Conservation (phyloP, 2,113 vertebrate species). For the Desmodus rotundus region DNA sequence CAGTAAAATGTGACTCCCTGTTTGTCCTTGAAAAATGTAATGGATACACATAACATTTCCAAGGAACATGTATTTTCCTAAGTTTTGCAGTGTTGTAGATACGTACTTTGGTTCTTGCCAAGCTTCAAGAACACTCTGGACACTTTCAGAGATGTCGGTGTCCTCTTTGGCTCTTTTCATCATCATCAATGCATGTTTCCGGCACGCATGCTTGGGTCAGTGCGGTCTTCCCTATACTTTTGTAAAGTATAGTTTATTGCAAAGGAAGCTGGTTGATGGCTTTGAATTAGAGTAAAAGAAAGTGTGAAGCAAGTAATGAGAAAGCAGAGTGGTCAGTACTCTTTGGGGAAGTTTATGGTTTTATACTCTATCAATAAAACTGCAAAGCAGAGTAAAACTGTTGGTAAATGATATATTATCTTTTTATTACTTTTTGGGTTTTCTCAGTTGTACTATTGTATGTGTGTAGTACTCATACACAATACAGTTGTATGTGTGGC, state of each 20-base stretch:
- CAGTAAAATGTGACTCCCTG: background rate
- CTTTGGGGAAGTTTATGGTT: background rate
- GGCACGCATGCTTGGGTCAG: background rate
- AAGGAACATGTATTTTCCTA: background rate
- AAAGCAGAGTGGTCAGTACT: background rate
- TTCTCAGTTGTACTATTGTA: background rate
- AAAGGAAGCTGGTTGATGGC: background rate
- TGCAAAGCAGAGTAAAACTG: background rate
- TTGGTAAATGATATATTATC: background rate
- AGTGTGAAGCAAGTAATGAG: background rate
- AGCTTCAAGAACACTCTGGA: background rate
- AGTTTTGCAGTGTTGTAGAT: background rate
- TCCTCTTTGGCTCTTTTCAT: background rate
- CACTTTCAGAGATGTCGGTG: background rate
- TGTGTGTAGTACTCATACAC: background rate
- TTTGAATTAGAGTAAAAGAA: background rate
- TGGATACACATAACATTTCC: background rate
- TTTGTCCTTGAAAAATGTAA: background rate
- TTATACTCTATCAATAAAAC: background rate
- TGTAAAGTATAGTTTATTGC: background rate
- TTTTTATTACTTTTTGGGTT: background rate
- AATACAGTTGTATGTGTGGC: background rate
- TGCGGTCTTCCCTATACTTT: background rate
- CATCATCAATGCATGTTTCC: background rate
- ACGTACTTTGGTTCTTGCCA: background rate